phyloP scores from a whole-genome alignment of 2,797 vertebrate genomes.

The Betta splendens region DNA sequence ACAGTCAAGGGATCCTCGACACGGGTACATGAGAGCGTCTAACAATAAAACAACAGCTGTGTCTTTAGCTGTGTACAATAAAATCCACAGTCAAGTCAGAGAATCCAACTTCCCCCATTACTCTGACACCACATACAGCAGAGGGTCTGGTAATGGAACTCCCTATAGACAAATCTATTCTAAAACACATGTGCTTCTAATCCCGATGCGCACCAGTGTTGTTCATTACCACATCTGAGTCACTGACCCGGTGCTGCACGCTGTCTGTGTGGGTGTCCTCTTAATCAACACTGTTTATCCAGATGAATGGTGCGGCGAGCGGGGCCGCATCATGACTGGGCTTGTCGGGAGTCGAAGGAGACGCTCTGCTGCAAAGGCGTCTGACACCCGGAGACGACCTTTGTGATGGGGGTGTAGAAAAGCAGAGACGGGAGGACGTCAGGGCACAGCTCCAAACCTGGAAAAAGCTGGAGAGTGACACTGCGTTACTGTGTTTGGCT shows the following conservation, averaged over 20 bases:
- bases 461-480: too few relatives aligned
- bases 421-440: slow-evolving; percentile 33
- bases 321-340: slow-evolving; percentile 57
- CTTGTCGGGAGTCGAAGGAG: slow-evolving; percentile 60
- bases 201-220: slow-evolving; percentile 18
- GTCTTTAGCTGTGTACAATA: background rate
- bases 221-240: slow-evolving; percentile 10
- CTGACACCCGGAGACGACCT: slow-evolving; percentile 55
- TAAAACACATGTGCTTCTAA: slow-evolving; percentile 7
- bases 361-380: slow-evolving; percentile 37
- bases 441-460: slow-evolving; percentile 9
- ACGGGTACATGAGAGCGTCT: slow-evolving; percentile 22
- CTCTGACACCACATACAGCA: background rate
- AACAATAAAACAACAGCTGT: slow-evolving; percentile 31
- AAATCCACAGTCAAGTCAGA: background rate
- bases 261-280: slow-evolving; percentile 49
- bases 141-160: background rate
- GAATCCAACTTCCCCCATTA: background rate
- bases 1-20: slow-evolving; percentile 23
- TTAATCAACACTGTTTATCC: slow-evolving; percentile 35
- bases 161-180: background rate
- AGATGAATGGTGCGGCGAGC: slow-evolving; percentile 25
- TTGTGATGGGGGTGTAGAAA: slow-evolving; percentile 37
- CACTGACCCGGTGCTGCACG: slow-evolving; percentile 20
- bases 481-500: too few relatives aligned